Base-by-base conservation (phyloP, 2,888 invertebrate genomes). In the Drosophila ustulata region DNA sequence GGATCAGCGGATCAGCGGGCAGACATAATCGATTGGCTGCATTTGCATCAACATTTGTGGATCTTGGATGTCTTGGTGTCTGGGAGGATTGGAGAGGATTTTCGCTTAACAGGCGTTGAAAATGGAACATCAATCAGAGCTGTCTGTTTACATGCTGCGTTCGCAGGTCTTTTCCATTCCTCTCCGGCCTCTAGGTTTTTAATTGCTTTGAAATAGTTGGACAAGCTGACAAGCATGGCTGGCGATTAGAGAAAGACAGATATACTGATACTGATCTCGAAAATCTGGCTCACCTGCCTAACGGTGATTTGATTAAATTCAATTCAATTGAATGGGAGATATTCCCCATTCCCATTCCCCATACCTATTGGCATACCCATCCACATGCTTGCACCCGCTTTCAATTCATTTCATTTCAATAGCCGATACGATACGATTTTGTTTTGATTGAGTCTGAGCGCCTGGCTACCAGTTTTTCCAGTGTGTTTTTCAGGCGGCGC, bases 141-240 rank as follows among this genome's bases (percentile, higher is more conserved):
- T 56, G 45, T 34, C 37, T 73, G 55, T 68, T 71, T 66, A 63
- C 59, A 50, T 30, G 28, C 7, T 45, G 39, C 39, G 39, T 39
- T 51, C 39, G 26, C 23, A 43, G 41, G 43, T 53, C 62, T 50
- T 13, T 43, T 23, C 23, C 6, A 26, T 49, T 75, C 45, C 18
- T 18, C 34, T 47, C 11, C n/a, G 46, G 51, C 18, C 18, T 47
- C 26, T 51, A 28, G 28, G 39, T 55, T 46, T 84, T 85, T 86
- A 88, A 88, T 86, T 86, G 80, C 86, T 68, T 82, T 71, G 75
- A 75, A 88, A 86, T 80, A 64, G 76, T 73, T 58, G 58, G 88
- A 68, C 75, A 67, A 66, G 65, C 78, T 56, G 76, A 72, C 80
- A 67, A 46, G 68, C 45, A 62, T 47, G 50, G 26, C 47, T 61